Evolutionary conservation across 1,140 invertebrate genomes (phyloP).

Genomic region (Sogatella furcifera): DNA sequence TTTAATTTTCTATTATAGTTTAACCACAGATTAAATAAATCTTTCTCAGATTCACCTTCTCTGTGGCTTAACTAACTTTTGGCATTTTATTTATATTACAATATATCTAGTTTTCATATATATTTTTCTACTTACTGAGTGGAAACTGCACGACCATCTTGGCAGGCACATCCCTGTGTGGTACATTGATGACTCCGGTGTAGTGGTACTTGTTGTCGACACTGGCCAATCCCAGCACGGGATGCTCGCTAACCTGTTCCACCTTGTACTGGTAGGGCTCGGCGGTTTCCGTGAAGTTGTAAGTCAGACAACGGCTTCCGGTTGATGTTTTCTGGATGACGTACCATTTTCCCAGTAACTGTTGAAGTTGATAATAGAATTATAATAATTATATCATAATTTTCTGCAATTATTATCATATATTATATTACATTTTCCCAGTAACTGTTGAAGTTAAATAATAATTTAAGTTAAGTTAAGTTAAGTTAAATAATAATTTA

Average conservation of each 20-base stretch:
- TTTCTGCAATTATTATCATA: too few species aligned
- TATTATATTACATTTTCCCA: slow-evolving; percentile 69
- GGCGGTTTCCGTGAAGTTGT: slow-evolving; percentile 54
- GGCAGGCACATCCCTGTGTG: slow-evolving; percentile 49
- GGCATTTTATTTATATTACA: neutral
- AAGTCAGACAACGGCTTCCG: slow-evolving; percentile 61
- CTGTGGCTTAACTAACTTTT: too few species aligned
- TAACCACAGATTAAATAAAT: too few species aligned
- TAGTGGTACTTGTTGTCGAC: slow-evolving; percentile 61
- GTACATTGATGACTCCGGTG: slow-evolving; percentile 53
- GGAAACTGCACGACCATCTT: slow-evolving; percentile 66
- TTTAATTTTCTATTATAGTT: too few species aligned
- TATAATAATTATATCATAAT: too few species aligned
- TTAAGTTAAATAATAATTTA: too few species aligned
- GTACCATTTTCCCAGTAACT: slow-evolving; percentile 72
- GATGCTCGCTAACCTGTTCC: slow-evolving; percentile 63
- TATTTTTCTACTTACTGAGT: slow-evolving; percentile 57
- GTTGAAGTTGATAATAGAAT: too few species aligned
- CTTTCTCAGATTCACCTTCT: too few species aligned
- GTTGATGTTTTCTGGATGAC: slow-evolving; percentile 76
- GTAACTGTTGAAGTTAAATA: slow-evolving; percentile 24
- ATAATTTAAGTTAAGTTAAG: too few species aligned
- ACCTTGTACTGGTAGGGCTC: slow-evolving; percentile 56
- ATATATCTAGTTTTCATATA: neutral
- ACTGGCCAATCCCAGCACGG: slow-evolving; percentile 38